Percentiles rank a stretch among this genome's conserved stretches.
Evolutionary conservation across 1,140 invertebrate species (phyloP).

Genomic region (Eubasilissa regina): DNA sequence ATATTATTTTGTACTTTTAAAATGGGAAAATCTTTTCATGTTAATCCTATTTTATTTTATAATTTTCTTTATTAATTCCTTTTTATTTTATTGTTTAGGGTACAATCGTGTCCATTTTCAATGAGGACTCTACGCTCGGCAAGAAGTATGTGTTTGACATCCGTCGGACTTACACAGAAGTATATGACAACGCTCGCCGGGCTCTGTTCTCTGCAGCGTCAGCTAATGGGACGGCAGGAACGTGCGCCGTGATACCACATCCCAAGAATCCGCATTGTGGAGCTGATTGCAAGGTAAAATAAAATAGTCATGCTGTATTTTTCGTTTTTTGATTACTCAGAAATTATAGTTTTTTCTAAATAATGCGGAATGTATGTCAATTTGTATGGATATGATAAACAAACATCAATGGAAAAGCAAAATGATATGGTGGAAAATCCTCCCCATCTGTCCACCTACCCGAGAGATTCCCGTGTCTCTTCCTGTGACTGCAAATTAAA

Average conservation of each 20-base stretch:
- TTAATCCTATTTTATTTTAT: background rate
- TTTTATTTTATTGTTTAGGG: slow-evolving; percentile 70
- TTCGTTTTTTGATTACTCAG: too few relatives aligned
- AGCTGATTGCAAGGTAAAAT: slow-evolving; percentile 64
- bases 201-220: slow-evolving; percentile 74
- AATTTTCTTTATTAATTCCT: background rate
- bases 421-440: too few relatives aligned
- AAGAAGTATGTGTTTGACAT: slow-evolving; percentile 94
- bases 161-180: slow-evolving; percentile 87
- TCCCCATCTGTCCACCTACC: too few relatives aligned
- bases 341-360: too few relatives aligned
- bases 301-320: background rate
- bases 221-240: slow-evolving; percentile 10
- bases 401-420: too few relatives aligned
- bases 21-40: too few relatives aligned
- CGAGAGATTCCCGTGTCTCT: too few relatives aligned
- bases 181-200: slow-evolving; percentile 87
- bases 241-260: slow-evolving; percentile 36
- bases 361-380: background rate
- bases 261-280: slow-evolving; percentile 54
- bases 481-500: too few relatives aligned
- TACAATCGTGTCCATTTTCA: slow-evolving; percentile 92
- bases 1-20: too few relatives aligned
- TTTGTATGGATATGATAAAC: too few relatives aligned
- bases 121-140: slow-evolving; percentile 88